These are phyloP conservation scores for Anarsia innoxiella DNA, from an alignment of 2,888 invertebrate genomes.

Conservation along the genomic window DNA sequence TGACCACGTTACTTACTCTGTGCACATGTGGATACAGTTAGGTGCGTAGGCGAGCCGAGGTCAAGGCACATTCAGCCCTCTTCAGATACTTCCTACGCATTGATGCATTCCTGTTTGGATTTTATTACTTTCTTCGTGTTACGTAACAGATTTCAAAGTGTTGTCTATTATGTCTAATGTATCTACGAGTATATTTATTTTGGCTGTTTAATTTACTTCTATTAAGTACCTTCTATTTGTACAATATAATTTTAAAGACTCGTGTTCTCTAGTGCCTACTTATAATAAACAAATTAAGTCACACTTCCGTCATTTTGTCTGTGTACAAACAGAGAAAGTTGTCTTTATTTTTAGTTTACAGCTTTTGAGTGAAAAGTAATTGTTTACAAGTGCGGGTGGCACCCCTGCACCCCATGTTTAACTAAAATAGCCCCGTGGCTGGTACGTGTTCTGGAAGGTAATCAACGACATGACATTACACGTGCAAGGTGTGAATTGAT, in stretches of 20 bases:
- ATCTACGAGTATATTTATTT: too few species aligned
- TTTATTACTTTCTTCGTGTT: too few species aligned
- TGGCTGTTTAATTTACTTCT: too few species aligned
- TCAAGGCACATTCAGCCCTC: constrained; percentile 39
- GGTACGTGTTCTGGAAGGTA: constrained; percentile 42
- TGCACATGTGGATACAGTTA: constrained; percentile 46
- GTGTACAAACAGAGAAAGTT: constrained; percentile 1
- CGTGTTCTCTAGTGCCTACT: too few species aligned
- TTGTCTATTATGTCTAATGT: too few species aligned
- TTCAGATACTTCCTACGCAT: constrained; percentile 36
- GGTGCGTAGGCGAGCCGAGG: constrained; percentile 48
- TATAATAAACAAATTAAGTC: too few species aligned
- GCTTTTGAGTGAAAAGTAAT: constrained; percentile 18
- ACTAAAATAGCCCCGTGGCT: constrained; percentile 45
- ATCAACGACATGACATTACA: constrained; percentile 62
- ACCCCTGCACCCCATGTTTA: constrained; percentile 31
- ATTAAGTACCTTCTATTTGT: too few species aligned
- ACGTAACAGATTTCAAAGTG: too few species aligned
- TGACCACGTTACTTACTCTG: too few species aligned
- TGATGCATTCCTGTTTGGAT: background rate
- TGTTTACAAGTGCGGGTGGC: constrained; percentile 19
- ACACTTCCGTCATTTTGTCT: too few species aligned
- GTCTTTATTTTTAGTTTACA: constrained; percentile 3
- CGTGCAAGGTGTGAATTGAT: constrained; percentile 63
- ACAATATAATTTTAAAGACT: too few species aligned